Evolutionary conservation across 2,113 vertebrate species (phyloP).

Genomic region (Rallus limicola): DNA sequence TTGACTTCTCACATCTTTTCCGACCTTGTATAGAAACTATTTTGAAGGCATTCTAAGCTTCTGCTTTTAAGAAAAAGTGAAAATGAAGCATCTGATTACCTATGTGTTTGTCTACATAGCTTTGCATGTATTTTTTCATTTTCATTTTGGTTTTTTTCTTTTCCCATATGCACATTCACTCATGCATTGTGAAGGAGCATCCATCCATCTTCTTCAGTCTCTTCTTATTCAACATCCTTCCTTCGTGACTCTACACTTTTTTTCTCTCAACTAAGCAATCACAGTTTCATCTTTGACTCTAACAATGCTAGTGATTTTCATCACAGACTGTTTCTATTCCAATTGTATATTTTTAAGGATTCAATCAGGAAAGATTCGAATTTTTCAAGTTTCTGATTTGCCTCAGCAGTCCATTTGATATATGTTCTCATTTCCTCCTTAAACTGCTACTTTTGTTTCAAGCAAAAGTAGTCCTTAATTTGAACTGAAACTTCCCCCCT

Average conservation of each 20-base stretch:
- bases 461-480: background rate
- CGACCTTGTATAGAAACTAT: background rate
- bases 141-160: background rate
- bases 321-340: background rate
- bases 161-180: background rate
- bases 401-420: background rate
- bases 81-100: background rate
- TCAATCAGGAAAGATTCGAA: background rate
- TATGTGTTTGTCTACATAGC: background rate
- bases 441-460: background rate
- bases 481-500: accelerated
- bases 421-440: background rate
- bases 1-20: background rate
- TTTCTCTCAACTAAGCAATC: background rate
- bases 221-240: background rate
- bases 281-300: background rate
- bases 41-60: background rate
- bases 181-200: background rate
- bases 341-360: background rate
- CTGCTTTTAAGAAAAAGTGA: background rate
- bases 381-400: background rate
- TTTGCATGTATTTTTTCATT: background rate
- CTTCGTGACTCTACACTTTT: background rate
- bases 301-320: background rate
- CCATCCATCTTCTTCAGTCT: background rate